Evolutionary conservation across 2,797 vertebrate genomes (phyloP), one percentile per base, ranked within the genome.

Genomic region (Eulemur coronatus): DNA sequence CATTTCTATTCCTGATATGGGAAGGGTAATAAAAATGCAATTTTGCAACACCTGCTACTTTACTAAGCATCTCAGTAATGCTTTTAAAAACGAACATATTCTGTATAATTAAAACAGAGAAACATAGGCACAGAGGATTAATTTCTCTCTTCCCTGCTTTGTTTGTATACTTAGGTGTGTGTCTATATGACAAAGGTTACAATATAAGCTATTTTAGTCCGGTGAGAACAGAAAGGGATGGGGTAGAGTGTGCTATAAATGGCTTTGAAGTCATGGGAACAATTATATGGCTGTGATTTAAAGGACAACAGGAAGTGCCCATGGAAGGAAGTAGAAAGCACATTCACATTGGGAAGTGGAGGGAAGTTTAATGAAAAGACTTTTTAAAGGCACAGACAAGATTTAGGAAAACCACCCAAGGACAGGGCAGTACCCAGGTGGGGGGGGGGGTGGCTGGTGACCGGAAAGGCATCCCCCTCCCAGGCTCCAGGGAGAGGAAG

Each of bases 1-100:
- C 28, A 70, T 91, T 92, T 89, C 90, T 85, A 41, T 38, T 67
- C 73, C 33, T 67, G 78, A 88, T 59, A 38, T 0, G 4, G 61
- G 24, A 94, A 94, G 46, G 30, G 50, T 89, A 79, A 92, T 94
- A 70, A 89, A 96, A 92, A 84, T 2, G 57, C 78, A 76, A 70
- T 84, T 91, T 55, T 57, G 41, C 41, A 52, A 92, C 94, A 97
- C 93, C 97, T 97, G 96, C 94, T 96, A 57, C 92, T 73, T 82
- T 38, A 20, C 41, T 35, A 63, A 90, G 59, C 30, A 30, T 67
- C 92, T 89, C 85, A 20, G 63, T 3, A 15, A 96, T 38, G 79
- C 43, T 90, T 76, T 82, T 67, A 78, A 96, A 92, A 79, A 92
- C 91, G 55, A 78, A 52, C 94, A 80, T 75, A 63, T 30, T 73